These are phyloP conservation scores for Tiaroga cobitis DNA, from an alignment of 2,797 vertebrate species.

Conservation along the genomic window DNA sequence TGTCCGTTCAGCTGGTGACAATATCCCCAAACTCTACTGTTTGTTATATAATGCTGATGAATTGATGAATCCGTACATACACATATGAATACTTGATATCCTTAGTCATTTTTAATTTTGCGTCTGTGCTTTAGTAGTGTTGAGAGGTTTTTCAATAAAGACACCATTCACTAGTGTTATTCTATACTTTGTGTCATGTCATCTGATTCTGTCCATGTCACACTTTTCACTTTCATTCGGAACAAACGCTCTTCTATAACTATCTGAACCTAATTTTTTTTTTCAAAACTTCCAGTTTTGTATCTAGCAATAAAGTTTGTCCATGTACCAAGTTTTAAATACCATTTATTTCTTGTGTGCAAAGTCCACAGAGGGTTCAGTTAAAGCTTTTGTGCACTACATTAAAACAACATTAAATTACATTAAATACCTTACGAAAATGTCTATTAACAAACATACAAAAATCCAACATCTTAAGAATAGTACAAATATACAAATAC, in stretches of 20 bases:
- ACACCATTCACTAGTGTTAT: neutral
- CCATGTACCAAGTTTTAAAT: constrained; percentile 9
- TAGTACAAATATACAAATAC: constrained; percentile 30
- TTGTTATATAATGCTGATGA: constrained; percentile 26
- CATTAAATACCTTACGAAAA: constrained; percentile 21
- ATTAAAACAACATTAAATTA: neutral
- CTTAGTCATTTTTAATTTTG: neutral
- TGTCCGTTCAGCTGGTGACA: neutral
- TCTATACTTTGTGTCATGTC: neutral
- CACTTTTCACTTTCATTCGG: neutral
- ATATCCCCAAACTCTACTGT: neutral
- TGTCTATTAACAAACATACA: neutral
- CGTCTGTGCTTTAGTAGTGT: constrained; percentile 20
- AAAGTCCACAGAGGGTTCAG: neutral
- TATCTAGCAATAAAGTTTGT: constrained; percentile 4
- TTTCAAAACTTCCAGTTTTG: neutral
- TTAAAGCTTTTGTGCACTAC: constrained; percentile 28
- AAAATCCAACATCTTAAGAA: neutral
- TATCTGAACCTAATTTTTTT: neutral
- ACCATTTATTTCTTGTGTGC: neutral
- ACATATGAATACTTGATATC: constrained; percentile 1
- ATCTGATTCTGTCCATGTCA: neutral
- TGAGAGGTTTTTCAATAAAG: constrained; percentile 40
- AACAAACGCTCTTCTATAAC: neutral
- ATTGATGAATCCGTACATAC: constrained; percentile 2